Conservation (phyloP, 2,888 invertebrate species). For the Oligia latruncula region DNA sequence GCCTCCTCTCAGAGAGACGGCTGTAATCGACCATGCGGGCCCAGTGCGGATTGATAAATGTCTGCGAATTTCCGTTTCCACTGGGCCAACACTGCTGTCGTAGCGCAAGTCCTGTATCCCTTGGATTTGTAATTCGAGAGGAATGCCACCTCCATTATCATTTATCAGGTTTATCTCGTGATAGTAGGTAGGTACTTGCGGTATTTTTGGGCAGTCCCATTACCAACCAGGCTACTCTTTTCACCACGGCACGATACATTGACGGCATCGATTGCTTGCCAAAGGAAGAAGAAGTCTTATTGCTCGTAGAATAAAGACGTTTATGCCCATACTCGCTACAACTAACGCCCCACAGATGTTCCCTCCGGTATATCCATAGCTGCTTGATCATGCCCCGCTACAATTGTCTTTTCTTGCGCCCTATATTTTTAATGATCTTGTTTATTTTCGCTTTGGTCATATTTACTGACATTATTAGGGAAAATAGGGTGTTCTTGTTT, state of each 20-base stretch:
- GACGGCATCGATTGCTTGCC: not conserved
- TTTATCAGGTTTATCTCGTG: not conserved
- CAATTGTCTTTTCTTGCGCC: slow-evolving; percentile 52
- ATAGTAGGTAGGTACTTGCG: too few species aligned
- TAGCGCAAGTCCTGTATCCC: not conserved
- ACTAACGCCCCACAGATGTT: slow-evolving; percentile 26
- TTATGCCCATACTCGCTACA: slow-evolving; percentile 28
- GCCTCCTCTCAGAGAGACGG: not conserved
- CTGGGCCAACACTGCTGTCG: not conserved
- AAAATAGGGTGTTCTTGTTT: slow-evolving; percentile 15
- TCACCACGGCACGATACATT: not conserved
- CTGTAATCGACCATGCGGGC: not conserved
- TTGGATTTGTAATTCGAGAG: not conserved
- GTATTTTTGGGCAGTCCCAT: not conserved
- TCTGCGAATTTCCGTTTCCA: not conserved
- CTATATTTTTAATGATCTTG: slow-evolving; percentile 69
- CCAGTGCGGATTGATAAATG: not conserved
- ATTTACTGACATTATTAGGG: slow-evolving; percentile 36
- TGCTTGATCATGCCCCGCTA: slow-evolving; percentile 54
- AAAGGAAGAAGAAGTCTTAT: not conserved
- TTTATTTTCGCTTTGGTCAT: slow-evolving; percentile 62
- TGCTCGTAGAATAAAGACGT: not conserved
- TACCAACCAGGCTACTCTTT: not conserved
- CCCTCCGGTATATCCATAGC: slow-evolving; percentile 34
- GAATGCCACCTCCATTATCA: not conserved